Evolutionary conservation across 2,797 vertebrate species (phyloP).

Genomic region (Paramormyrops hopkinsi): DNA sequence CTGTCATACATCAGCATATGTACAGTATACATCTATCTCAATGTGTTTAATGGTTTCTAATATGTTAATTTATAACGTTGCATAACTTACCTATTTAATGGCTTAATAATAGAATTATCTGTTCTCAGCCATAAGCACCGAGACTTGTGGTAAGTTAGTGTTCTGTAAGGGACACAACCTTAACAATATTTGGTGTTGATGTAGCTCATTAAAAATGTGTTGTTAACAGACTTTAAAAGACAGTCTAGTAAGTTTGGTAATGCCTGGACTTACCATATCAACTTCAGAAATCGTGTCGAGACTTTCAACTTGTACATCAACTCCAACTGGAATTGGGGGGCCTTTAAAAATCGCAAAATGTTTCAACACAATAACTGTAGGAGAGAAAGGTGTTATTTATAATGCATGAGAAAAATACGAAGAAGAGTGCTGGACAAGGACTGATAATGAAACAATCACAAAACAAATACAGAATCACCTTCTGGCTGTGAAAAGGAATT

Average conservation of each 20-base stretch:
- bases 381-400: not conserved
- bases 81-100: not conserved
- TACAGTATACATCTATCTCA: not conserved
- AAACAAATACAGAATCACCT: not conserved
- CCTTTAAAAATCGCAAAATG: conserved; percentile 51
- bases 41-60: not conserved
- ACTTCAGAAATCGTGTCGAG: conserved; percentile 91
- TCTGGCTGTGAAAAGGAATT: not conserved
- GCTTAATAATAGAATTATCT: not conserved
- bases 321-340: conserved; percentile 83
- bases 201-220: not conserved
- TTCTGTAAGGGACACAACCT: not conserved
- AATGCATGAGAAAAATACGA: not conserved
- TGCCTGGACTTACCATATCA: conserved; percentile 71
- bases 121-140: not conserved
- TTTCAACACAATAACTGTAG: not conserved
- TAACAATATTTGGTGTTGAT: not conserved
- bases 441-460: not conserved
- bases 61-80: not conserved
- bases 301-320: conserved; percentile 90
- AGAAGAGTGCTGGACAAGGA: not conserved
- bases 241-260: not conserved
- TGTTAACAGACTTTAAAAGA: not conserved
- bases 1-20: not conserved
- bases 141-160: not conserved